Percentiles rank a stretch among this genome's conserved stretches.
Evolutionary conservation across 2,888 invertebrate species (phyloP).

Genomic region (Microctonus aethiopoides): DNA sequence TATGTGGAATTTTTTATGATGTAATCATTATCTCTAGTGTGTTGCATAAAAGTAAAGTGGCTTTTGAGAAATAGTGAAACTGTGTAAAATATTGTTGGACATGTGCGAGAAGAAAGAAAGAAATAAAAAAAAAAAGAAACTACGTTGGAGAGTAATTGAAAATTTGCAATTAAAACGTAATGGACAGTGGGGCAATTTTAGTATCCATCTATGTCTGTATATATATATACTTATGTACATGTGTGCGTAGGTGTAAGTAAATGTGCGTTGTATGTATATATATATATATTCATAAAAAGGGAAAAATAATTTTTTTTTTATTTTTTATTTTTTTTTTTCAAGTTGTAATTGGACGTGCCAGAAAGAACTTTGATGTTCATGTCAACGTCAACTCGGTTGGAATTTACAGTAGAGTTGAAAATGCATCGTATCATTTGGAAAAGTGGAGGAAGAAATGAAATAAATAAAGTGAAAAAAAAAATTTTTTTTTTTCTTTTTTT

Average conservation of each 20-base stretch:
- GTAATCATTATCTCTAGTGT: neutral
- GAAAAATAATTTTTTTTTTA: neutral
- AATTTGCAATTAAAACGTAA: constrained; percentile 31
- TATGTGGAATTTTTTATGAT: neutral
- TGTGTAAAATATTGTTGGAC: neutral
- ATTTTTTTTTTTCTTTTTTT: neutral
- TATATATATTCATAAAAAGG: neutral
- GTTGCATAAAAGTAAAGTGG: neutral
- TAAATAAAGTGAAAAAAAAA: neutral
- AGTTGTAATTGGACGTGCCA: constrained; percentile 27
- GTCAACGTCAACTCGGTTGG: constrained; percentile 15
- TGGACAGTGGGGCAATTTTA: constrained; percentile 22
- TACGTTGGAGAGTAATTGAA: constrained; percentile 23
- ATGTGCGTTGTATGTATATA: neutral
- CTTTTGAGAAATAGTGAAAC: neutral
- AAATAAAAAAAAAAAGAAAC: neutral
- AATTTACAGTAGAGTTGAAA: constrained; percentile 19
- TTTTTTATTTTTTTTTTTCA: neutral
- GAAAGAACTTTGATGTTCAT: constrained; percentile 30
- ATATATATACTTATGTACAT: too few relatives aligned
- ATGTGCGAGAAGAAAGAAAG: neutral
- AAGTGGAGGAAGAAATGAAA: neutral
- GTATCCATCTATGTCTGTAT: neutral
- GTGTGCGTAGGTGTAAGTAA: too few relatives aligned
- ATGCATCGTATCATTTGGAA: constrained; percentile 23